Base-by-base conservation (phyloP, 2,113 vertebrate species). In the Scomber colias region DNA sequence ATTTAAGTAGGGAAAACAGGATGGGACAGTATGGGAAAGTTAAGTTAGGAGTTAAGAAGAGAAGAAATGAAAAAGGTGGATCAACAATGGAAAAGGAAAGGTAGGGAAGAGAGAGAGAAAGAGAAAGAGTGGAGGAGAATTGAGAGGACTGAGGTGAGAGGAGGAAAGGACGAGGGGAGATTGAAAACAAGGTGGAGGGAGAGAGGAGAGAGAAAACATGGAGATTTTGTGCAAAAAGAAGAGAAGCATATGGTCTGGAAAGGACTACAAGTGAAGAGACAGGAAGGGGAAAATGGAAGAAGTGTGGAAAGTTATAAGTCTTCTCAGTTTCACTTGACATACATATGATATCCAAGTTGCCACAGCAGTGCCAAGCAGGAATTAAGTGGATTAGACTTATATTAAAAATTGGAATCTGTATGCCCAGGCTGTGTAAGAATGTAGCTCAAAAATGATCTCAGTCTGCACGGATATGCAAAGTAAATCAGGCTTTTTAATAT, bases 311-410 rank as follows among this genome's bases (percentile, higher is more conserved):
- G 35, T 59, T 85, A 1, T 5, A 11, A 67, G 61, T 44, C 21
- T 51, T 69, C 27, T 66, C 35, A 59, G n/a, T 65, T 72, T 68
- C 51, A 72, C 17, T 71, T 64, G 54, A 71, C 59, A 63, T 45
- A 9, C 35, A 14, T 53, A 1, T 15, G 7, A 55, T 56, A 50
- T 46, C 46, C 46, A 31, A 12, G 0, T 21, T 60, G 40, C 7
- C 21, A 56, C 21, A 31, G 30, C 17, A 27, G 27, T 10, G 40
- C 21, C 57, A 64, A 70, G 53, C 27, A 13, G 55, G 44, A 70
- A 27, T 71, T 71, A 57, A 27, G 49, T 9, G 55, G 68, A 59
- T 70, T 53, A 51, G 7, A 40, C 57, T 66, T 59, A 19, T 27
- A 21, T 56, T 12, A 40, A 72, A 40, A 57, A 51, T 63, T 17